Percentiles rank a stretch among this genome's conserved stretches.
Conservation (phyloP, 92 coral and sea anemone genomes). For the Palythoa grandis region DNA sequence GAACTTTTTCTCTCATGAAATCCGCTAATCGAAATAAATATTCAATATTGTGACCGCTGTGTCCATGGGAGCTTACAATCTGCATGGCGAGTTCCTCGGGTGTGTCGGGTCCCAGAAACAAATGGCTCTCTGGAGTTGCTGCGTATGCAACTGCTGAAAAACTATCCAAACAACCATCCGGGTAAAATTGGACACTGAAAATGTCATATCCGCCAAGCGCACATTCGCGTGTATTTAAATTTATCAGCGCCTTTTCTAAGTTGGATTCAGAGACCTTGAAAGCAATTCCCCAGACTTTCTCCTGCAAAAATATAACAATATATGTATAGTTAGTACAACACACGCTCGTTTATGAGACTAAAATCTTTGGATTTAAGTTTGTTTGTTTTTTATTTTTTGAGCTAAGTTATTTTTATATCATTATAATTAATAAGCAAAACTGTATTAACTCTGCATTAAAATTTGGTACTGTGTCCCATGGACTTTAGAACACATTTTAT, state of each 20-base stretch:
- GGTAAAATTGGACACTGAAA: slow-evolving; percentile 61
- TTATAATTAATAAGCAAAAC: too few relatives aligned
- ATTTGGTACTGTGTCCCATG: too few relatives aligned
- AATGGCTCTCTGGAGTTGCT: slow-evolving; percentile 74
- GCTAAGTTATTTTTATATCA: background rate
- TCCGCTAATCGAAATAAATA: slow-evolving; percentile 83
- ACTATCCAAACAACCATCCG: slow-evolving; percentile 52
- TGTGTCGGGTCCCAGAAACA: slow-evolving; percentile 79
- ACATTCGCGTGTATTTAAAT: slow-evolving; percentile 79
- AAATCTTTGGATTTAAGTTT: too few relatives aligned
- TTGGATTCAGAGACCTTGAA: slow-evolving; percentile 63
- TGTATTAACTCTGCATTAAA: too few relatives aligned
- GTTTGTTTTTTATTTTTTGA: too few relatives aligned
- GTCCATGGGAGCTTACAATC: slow-evolving; percentile 76
- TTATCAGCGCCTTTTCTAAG: slow-evolving; percentile 64
- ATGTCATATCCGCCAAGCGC: slow-evolving; percentile 80
- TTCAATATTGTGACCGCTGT: slow-evolving; percentile 84
- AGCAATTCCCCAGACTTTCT: slow-evolving; percentile 89
- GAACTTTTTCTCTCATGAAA: slow-evolving; percentile 82
- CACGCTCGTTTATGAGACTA: background rate
- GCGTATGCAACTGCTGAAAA: slow-evolving; percentile 67
- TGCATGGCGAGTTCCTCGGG: slow-evolving; percentile 74
- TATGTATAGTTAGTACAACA: background rate
- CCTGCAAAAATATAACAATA: slow-evolving; percentile 48
- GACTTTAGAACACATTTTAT: too few relatives aligned